Base-by-base conservation (phyloP, 2,113 vertebrate genomes). In the Pyxicephalus adspersus region DNA sequence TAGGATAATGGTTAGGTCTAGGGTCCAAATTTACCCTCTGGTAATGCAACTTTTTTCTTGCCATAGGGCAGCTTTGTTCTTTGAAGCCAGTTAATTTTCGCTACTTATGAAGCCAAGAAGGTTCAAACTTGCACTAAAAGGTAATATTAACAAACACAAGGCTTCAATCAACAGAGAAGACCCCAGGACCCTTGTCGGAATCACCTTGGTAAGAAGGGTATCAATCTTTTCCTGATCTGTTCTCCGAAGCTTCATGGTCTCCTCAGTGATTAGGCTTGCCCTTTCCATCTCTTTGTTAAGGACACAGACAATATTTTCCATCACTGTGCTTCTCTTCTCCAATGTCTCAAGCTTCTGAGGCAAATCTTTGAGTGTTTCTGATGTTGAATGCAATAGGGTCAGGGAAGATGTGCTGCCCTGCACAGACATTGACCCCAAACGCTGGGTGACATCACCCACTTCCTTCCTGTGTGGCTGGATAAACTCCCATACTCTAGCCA, bases 241-340 rank as follows among this genome's bases (percentile, higher is more conserved):
- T 0, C 91, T 94, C 28, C 95, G 96, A 23, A 97, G 97, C 25
- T 92, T 94, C 3, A 90, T 84, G 6, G 92, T 95, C 9, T 95
- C 96, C 83, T 96, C 95, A 0, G 94, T 83, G 0, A 91, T 93
- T 1, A 95, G 76, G 0, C 95, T 93, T 13, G 90, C 94, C 60
- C 95, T 87, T 84, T 97, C 96, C 85, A 97, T 94, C 83, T 98
- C 97, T 1, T 95, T 94, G 85, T 97, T 98, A 61, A 98, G 91
- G 76, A 98, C 96, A 0, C 96, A 97, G 23, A 97, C 94, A 0
- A 97, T 97, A 87, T 96, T 96, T 90, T 98, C 95, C 22, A 98
- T 93, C 26, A 96, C 95, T 4, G 83, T 87, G 0, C 94, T 91
- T 89, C 97, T 98, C 80, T 92, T 92, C 23, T 95, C 95, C 8